Base-by-base conservation (phyloP, 2,797 vertebrate species). In the Tenualosa thibaudeaui region DNA sequence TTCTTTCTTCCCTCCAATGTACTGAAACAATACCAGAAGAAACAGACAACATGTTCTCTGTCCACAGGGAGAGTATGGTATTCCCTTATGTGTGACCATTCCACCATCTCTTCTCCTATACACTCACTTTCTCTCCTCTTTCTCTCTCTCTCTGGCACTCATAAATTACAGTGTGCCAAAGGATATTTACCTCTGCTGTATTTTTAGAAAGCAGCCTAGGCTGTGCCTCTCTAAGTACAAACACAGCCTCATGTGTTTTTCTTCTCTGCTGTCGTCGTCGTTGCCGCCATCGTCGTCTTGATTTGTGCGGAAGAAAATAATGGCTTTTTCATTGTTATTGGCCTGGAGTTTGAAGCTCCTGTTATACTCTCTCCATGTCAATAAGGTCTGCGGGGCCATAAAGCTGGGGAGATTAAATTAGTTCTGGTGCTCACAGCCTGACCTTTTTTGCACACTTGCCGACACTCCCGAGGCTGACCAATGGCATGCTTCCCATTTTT, bases 381-480 rank as follows among this genome's bases (percentile, higher is more conserved):
- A 88, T 78, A 50, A 81, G 49, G 89, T 91, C 89, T 92, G 86
- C 71, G 85, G 89, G 90, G 90, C 89, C 91, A 86, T 93, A 92
- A 91, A 90, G 90, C 54, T 84, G 85, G 85, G 78, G 85, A 88
- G 86, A 92, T 93, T 90, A 91, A 94, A 94, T 94, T 91, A 92
- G 88, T 81, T 78, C 84, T 92, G 93, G 93, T 91, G 92, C 93
- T 94, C 93, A 88, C 89, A 40, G 82, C 71, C 71, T 78, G 71
- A 78, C 71, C 71, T 78, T 78, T 43, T 71, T 43, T 78, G 71
- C 40, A 40, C 71, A 43, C 71, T 22, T 78, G 71, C 71, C 40
- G 37, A 5, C 56, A 56, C 82, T 83, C 37, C 53, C 12, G 24
- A 9, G 49, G 51, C 81, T 24, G 49, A 81, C 7, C 37, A n/a